Percentiles rank a stretch among this genome's conserved stretches.
Evolutionary conservation across 2,888 invertebrate species (phyloP).

Genomic region (Tinea semifulvella): DNA sequence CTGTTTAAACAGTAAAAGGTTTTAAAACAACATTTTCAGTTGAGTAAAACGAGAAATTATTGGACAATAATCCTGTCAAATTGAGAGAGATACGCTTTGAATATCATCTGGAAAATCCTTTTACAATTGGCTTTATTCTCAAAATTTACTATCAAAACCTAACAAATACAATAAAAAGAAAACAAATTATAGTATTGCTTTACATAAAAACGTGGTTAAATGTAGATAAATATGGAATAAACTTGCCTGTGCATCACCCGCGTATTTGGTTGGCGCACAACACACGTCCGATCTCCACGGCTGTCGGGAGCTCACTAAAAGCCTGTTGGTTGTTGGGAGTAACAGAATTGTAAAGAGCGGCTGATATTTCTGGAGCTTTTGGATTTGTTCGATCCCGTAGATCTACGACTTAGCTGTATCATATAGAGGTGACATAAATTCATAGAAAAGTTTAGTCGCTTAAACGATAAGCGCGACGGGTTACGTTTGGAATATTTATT

Average conservation of each 20-base stretch:
- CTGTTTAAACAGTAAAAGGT: no score
- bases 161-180: background rate
- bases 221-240: background rate
- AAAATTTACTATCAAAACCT: background rate
- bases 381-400: no score
- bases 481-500: no score
- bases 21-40: no score
- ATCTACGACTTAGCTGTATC: no score
- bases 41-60: slow-evolving; percentile 3
- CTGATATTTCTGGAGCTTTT: no score
- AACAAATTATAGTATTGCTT: background rate
- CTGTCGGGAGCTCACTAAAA: background rate
- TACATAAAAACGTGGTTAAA: background rate
- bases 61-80: background rate
- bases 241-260: slow-evolving; percentile 5
- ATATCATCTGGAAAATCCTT: background rate
- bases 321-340: no score
- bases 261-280: background rate
- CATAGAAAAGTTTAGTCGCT: no score
- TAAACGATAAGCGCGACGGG: no score
- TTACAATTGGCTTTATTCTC: background rate
- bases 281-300: background rate
- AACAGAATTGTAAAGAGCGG: no score
- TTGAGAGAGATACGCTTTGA: slow-evolving; percentile 4
- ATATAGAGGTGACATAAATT: no score